A percentile compares a stretch with the other conserved stretches of the same genome.
phyloP scores from a whole-genome alignment of 2,797 vertebrate species.

The Enteromius unitaeniatus region DNA sequence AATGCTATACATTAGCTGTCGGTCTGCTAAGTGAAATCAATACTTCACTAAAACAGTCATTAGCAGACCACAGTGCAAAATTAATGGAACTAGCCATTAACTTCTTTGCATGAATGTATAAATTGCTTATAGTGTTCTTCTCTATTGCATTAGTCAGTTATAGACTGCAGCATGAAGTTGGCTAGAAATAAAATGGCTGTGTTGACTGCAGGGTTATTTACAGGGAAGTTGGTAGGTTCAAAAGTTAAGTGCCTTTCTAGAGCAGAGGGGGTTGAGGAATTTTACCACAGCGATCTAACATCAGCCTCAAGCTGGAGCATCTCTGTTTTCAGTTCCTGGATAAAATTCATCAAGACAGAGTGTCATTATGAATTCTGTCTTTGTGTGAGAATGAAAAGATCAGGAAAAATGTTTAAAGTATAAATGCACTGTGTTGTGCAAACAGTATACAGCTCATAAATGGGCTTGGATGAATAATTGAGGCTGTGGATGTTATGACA shows the following conservation, averaged over 20 bases:
- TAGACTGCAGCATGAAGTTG: conserved; percentile 2
- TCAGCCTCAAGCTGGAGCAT: not conserved
- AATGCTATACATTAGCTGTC: conserved; percentile 40
- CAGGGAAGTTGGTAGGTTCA: conserved; percentile 19
- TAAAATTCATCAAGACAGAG: not conserved
- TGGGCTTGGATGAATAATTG: conserved; percentile 26
- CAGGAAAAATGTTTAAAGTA: not conserved
- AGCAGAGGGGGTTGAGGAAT: conserved; percentile 5
- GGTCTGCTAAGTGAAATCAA: conserved; percentile 47
- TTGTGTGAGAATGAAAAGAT: too few species aligned
- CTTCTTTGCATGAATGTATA: conserved; percentile 37
- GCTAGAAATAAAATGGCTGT: conserved; percentile 17
- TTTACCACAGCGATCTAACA: conserved; percentile 13
- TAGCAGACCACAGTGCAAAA: conserved; percentile 49
- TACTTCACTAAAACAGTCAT: conserved; percentile 49
- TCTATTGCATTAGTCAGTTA: conserved; percentile 26
- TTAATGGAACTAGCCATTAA: conserved; percentile 53
- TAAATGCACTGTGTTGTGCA: conserved; percentile 38
- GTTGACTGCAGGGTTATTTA: conserved; percentile 34
- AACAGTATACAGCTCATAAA: conserved; percentile 4
- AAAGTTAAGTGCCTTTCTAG: conserved; percentile 41
- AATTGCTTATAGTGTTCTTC: conserved; percentile 23
- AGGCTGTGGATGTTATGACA: conserved; percentile 17
- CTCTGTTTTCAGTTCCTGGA: not conserved
- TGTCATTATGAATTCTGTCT: not conserved